Evolutionary conservation across 2,113 vertebrate genomes (phyloP).

Genomic region (Eulemur macaco): DNA sequence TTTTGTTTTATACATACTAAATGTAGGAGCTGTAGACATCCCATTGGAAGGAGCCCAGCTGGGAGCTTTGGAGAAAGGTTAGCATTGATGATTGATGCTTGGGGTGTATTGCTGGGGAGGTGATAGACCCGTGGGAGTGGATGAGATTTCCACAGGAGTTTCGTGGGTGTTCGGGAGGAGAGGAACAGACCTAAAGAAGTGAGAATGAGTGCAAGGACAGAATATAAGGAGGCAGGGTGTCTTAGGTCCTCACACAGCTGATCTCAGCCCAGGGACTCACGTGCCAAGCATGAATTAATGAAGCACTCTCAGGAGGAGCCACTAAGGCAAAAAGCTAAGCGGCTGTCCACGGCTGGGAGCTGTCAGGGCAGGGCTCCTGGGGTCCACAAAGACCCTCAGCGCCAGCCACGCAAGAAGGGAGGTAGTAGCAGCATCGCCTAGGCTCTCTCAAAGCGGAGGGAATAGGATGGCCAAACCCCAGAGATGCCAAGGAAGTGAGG

Average conservation of each 20-base stretch:
- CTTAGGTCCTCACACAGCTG: neutral
- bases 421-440: rapidly evolving
- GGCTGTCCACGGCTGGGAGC: too few species aligned
- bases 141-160: neutral
- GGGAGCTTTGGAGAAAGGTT: neutral
- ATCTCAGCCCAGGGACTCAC: too few species aligned
- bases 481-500: too few species aligned
- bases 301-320: neutral
- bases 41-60: neutral
- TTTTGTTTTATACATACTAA: too few species aligned
- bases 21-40: neutral
- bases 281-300: too few species aligned
- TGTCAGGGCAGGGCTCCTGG: neutral
- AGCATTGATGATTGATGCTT: neutral
- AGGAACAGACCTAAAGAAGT: neutral
- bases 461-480: neutral
- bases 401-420: rapidly evolving
- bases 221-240: rapidly evolving
- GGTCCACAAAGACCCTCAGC: rapidly evolving
- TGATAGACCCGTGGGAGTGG: too few species aligned
- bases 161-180: too few species aligned
- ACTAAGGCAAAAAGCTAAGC: too few species aligned
- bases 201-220: rapidly evolving
- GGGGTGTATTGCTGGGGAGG: neutral
- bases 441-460: too few species aligned